These are phyloP conservation scores for Lordiphosa collinella DNA, from an alignment of 1,140 invertebrate genomes.

Conservation along the genomic window DNA sequence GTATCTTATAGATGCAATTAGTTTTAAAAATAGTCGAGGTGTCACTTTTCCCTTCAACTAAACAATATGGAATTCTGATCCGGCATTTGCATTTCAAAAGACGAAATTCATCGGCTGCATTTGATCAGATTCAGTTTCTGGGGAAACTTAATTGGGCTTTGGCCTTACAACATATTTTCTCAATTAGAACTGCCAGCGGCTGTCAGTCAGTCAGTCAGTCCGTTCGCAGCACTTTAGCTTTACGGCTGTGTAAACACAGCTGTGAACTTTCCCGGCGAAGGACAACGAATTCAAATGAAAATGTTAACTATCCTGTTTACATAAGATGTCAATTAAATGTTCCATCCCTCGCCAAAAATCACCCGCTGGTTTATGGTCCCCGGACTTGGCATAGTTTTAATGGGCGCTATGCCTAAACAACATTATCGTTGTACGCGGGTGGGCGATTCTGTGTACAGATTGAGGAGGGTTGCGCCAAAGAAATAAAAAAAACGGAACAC, in stretches of 20 bases:
- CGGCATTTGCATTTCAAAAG: too few species aligned
- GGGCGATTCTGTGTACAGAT: background rate
- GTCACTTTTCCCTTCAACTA: too few species aligned
- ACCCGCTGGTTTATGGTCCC: slow-evolving; percentile 3
- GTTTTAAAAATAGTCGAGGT: slow-evolving; percentile 4
- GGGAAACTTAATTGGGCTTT: background rate
- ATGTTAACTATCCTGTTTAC: slow-evolving; percentile 58
- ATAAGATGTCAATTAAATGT: slow-evolving; percentile 53
- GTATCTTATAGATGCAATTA: slow-evolving; percentile 9
- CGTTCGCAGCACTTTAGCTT: slow-evolving; percentile 4
- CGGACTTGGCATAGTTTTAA: slow-evolving; percentile 12
- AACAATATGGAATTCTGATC: too few species aligned
- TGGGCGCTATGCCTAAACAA: slow-evolving; percentile 11
- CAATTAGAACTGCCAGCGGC: slow-evolving; percentile 10
- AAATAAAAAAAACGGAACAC: background rate
- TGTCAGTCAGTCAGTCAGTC: background rate
- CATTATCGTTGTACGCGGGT: slow-evolving; percentile 5
- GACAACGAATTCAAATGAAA: slow-evolving; percentile 11
- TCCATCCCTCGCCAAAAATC: background rate
- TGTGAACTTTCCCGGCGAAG: slow-evolving; percentile 5
- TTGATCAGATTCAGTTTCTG: background rate
- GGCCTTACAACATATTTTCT: background rate
- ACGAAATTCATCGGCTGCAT: too few species aligned
- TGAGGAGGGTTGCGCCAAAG: background rate
- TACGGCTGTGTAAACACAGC: slow-evolving; percentile 9